Base-by-base conservation (phyloP, 2,113 vertebrate genomes). In the Nibea coibor region DNA sequence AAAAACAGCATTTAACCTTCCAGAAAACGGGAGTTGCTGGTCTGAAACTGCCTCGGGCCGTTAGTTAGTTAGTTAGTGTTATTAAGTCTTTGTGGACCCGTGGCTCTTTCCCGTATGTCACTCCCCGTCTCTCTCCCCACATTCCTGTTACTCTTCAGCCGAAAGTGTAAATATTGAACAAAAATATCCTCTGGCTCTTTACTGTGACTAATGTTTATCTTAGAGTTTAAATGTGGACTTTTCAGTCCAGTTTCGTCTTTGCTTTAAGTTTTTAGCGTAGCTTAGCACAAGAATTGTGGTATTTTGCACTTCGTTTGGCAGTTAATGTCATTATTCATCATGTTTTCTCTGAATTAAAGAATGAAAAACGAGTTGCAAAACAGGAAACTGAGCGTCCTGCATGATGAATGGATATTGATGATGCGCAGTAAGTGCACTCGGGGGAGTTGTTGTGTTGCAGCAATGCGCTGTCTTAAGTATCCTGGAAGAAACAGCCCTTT, bases 361-460 rank as follows among this genome's bases (percentile, higher is more conserved):
- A 16, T 5, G 0, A 54, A 28, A 28, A 4, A 50, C 17, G 12
- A 10, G n/a, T 31, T 19, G 24, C 22, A 22, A 57, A 45, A 48
- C 53, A 72, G 69, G 45, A 66, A 51, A 2, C 6, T 0, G 2
- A 54, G 50, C 6, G 15, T 45, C 16, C 54, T 31, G 22, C 2
- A 3, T 14, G 31, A 53, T 15, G 4, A 43, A 47, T 56, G 57
- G 17, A 45, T 31, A 17, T 5, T 16, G 16, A 42, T 64, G 45
- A 63, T 42, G 51, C 22, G 9, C 22, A 31, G 22, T 62, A 54
- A 77, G 64, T 3, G 4, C 31, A 19, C 77, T 68, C 31, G 1
- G 63, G 77, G 17, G 68, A 73, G 47, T 35, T 12, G 22, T 0
- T 17, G 12, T 61, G 57, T 61, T 80, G 47, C 72, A 59, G 16